Evolutionary conservation across 2,113 vertebrate species (phyloP), one percentile per base, ranked within the genome.

Genomic region (Sylvicapra grimmia): DNA sequence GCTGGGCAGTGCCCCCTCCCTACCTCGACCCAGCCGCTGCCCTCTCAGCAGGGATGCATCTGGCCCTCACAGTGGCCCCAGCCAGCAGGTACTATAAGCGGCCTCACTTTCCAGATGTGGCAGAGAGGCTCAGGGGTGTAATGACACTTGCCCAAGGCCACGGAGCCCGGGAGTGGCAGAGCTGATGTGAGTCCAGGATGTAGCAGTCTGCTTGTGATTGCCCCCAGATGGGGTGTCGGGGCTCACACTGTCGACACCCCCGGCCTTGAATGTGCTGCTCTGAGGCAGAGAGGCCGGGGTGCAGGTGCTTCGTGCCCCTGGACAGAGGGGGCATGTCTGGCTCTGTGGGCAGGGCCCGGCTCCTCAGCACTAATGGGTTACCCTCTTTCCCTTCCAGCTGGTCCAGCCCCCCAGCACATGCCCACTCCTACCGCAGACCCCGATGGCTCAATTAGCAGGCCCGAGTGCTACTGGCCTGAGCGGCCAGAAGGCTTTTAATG

Each of bases 381-480:
- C 15, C 4, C n/a, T 33, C 77, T 51, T 12, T 47, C 36, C 19
- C 27, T 40, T 88, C 47, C 77, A 94, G 84, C 29, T 44, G 58
- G 5, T 25, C 33, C 36, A 21, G 90, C 49, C 92, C 49, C 49
- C 33, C 8, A 6, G 59, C 79, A n/a, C 27, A 5, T 9, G 36
- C 36, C 53, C 47, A 11, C 3, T 19, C n/a, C 44, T 4, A 11
- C 6, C 21, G 1, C 51, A 75, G 44, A 80, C 49, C 68, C 85
- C 25, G 82, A 61, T 5, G 89, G 80, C 61, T 89, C 92, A 11
- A 47, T 91, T 75, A 75, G 95, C 49, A 23, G 9, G 86, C 85
- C 84, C 58, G 36, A 31, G 40, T n/a, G 25, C 80, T 87, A 65
- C 10, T 92, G 79, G 94, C 90, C 95, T 59, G 85, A 82, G 88